Evolutionary conservation across 2,888 invertebrate genomes (phyloP).

Genomic region (Eristalinus aeneus): DNA sequence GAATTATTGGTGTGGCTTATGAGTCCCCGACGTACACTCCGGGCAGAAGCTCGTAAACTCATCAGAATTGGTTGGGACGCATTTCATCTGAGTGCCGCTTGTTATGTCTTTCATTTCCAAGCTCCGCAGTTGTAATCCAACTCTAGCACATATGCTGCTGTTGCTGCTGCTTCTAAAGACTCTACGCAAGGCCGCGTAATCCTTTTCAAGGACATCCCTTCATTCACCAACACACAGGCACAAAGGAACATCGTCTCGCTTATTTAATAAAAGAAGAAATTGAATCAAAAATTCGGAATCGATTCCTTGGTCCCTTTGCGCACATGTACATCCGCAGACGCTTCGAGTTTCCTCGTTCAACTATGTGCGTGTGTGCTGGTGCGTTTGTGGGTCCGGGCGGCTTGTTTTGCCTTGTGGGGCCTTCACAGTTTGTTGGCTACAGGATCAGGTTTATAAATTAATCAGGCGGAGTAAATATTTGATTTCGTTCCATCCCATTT

Average conservation of each 20-base stretch:
- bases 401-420: conserved; percentile 11
- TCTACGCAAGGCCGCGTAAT: conserved; percentile 3
- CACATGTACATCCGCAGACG: not conserved
- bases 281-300: conserved; percentile 60
- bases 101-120: conserved; percentile 10
- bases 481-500: conserved; percentile 65
- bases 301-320: conserved; percentile 25
- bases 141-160: conserved; percentile 40
- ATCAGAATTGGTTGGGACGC: conserved; percentile 46
- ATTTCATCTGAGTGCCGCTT: conserved; percentile 19
- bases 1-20: conserved; percentile 34
- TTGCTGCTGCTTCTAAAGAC: not conserved
- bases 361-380: not conserved
- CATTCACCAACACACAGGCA: not conserved
- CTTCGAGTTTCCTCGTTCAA: not conserved
- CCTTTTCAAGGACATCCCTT: conserved; percentile 34
- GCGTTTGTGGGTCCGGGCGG: not conserved
- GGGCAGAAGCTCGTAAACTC: conserved; percentile 40
- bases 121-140: not conserved
- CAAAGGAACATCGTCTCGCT: not conserved
- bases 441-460: conserved; percentile 68
- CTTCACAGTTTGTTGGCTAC: conserved; percentile 59
- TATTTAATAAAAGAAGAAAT: conserved; percentile 53
- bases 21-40: conserved; percentile 39
- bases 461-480: conserved; percentile 68